Evolutionary conservation across 2,797 vertebrate genomes (phyloP), one percentile per base, ranked within the genome.

Genomic region (Botia almorhae): DNA sequence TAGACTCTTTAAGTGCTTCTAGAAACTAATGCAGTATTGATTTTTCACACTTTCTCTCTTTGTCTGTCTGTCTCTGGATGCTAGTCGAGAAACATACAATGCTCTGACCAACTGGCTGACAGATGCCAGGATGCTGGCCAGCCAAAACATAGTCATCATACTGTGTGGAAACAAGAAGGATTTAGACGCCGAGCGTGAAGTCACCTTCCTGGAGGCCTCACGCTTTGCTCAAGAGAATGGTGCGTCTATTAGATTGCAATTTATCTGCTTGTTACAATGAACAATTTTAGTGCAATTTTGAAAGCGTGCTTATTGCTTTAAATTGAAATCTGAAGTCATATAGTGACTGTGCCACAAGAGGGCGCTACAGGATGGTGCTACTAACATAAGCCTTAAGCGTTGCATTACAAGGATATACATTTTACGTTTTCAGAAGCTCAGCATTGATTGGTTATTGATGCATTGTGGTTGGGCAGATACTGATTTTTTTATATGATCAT

Each of bases 151-250:
- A 0, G 95, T 97, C 87, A 96, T 98, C 81, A 97, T 98, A 84
- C 91, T 98, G 48, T 98, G 96, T 48, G 97, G 97, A 29, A 98
- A 98, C 90, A 98, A 98, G 90, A 98, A 97, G 86, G 97, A 98
- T 81, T 87, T 98, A 91, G 97, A 98, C 2, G 93, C 93, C 0
- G 97, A 98, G 86, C 91, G 96, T 6, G 97, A 98, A 87, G 97
- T 98, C 87, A 98, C 97, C 0, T 98, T 98, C 87, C 86, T 98
- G 85, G 97, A 98, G 88, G 96, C 97, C 0, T 98, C 97, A 0
- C 95, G 96, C 43, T 98, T 98, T 5, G 97, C 97, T 74, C 96
- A 97, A 84, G 97, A 97, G 88, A 98, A 98, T 0, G 96, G 97
- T 98, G 87, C 81, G 75, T 61, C 23, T 80, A 4, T 43, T 33